Evolutionary conservation across 2,797 vertebrate genomes (phyloP), one percentile per base, ranked within the genome.

Genomic region (Acropternis orthonyx): DNA sequence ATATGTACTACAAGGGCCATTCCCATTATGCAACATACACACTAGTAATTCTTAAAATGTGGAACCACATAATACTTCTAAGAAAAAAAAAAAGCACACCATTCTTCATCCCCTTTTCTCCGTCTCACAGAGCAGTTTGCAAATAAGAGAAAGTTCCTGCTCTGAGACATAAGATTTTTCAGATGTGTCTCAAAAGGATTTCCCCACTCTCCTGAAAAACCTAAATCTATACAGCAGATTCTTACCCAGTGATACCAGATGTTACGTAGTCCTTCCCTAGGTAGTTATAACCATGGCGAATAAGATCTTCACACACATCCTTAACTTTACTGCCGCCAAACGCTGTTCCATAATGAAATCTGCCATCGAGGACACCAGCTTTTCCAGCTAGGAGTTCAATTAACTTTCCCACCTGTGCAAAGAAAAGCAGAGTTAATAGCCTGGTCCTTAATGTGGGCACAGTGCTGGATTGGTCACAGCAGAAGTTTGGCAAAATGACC

Each of bases 321-420:
- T 99, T 99, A 94, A 99, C 99, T 96, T 99, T 99, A 96, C 99
- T 99, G 91, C 99, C 99, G 16, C 99, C 99, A 22, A 99, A 99
- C 14, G 99, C 99, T 0, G 99, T 99, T 55, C 99, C 99, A 1
- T 99, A 99, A 97, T 99, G 99, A 97, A 99, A 99, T 14, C 98
- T 97, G 54, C 99, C 99, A 5, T 99, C 99, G 2, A 99, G 95
- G 75, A 99, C 99, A 1, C 99, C 99, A 0, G 99, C 99, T 96
- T 99, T 99, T 82, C 99, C 99, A 5, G 99, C 99, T 95, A 99
- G 96, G 81, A 99, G 98, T 85, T 99, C 99, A 20, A 99, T 99
- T 87, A 99, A 92, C 95, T 99, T 99, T 52, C 99, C 99, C 78
- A 99, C 99, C 99, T 99, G 96, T 51, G 44, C 30, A 80, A 89